A percentile compares a stretch with the other conserved stretches of the same genome.
phyloP scores from a whole-genome alignment of 2,797 vertebrate genomes.

The Galago senegalensis region DNA sequence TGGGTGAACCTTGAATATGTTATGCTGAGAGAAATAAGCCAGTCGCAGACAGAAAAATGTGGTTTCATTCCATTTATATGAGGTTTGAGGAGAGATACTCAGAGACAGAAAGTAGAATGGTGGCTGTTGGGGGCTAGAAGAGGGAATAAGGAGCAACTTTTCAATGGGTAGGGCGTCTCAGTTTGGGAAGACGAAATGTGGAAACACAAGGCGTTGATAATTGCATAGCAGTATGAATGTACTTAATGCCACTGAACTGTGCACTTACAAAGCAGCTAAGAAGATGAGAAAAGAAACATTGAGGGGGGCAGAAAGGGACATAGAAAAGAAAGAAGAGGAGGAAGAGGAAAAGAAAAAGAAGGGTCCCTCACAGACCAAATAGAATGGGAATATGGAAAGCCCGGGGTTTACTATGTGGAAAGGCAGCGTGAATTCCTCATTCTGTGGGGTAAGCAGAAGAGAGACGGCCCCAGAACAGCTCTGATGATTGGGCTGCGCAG shows the following conservation, averaged over 20 bases:
- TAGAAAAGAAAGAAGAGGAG: not conserved
- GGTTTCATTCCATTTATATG: not conserved
- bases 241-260: not conserved
- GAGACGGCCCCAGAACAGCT: not conserved
- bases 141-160: not conserved
- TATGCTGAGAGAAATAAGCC: not conserved
- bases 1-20: not conserved
- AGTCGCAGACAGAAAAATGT: not conserved
- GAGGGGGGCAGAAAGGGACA: accelerated
- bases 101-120: not conserved
- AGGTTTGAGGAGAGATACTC: too few relatives aligned
- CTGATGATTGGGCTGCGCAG: accelerated
- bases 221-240: not conserved
- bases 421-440: not conserved
- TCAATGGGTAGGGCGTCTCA: not conserved
- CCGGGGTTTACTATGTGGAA: not conserved
- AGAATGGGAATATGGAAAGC: not conserved
- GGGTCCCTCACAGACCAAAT: not conserved
- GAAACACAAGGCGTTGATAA: not conserved
- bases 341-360: not conserved
- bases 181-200: not conserved
- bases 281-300: not conserved
- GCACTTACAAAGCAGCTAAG: not conserved
- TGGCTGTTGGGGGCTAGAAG: accelerated
- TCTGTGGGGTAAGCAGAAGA: not conserved